Percentiles rank a stretch among this genome's conserved stretches.
Evolutionary conservation across 1,140 invertebrate genomes (phyloP).

Genomic region (Drosophila athabasca): DNA sequence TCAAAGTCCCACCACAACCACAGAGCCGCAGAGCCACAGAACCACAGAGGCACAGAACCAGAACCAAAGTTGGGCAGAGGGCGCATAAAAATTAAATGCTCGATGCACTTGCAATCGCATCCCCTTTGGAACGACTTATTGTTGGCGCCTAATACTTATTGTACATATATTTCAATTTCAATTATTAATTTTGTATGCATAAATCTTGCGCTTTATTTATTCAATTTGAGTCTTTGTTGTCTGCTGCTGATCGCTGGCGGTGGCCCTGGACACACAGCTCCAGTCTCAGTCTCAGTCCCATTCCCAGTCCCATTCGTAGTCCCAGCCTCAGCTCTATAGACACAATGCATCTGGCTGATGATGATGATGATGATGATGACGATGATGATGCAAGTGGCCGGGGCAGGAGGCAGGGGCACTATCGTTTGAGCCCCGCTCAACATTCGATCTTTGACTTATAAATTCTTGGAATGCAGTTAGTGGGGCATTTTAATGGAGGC

Average conservation of each 20-base stretch:
- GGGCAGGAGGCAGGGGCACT: conserved; percentile 31
- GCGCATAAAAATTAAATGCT: conserved; percentile 69
- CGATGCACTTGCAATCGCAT: conserved; percentile 47
- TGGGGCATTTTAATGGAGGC: conserved; percentile 75
- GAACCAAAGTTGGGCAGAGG: neutral
- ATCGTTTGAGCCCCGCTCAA: conserved; percentile 59
- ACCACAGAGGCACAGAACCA: neutral
- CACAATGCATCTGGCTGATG: conserved; percentile 12
- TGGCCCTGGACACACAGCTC: conserved; percentile 51
- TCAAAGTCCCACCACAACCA: neutral
- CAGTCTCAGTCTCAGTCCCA: conserved; percentile 6
- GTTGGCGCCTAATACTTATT: conserved; percentile 67
- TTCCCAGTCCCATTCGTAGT: conserved; percentile 6
- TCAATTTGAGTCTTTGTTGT: conserved; percentile 82
- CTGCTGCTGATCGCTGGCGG: conserved; percentile 63
- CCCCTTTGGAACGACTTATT: conserved; percentile 30
- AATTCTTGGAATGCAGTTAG: conserved; percentile 81
- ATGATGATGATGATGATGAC: conserved; percentile 11
- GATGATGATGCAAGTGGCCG: neutral
- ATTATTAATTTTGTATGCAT: conserved; percentile 79
- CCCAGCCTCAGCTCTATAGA: conserved; percentile 24
- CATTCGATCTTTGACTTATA: conserved; percentile 81
- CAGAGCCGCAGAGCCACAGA: no score
- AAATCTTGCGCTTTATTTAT: conserved; percentile 79
- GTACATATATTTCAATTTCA: conserved; percentile 72